Evolutionary conservation across 37 sponge, comb jelly and placozoan species (phyloP), one percentile per base, ranked within the genome.

Genomic region (Aplysina aerophoba): DNA sequence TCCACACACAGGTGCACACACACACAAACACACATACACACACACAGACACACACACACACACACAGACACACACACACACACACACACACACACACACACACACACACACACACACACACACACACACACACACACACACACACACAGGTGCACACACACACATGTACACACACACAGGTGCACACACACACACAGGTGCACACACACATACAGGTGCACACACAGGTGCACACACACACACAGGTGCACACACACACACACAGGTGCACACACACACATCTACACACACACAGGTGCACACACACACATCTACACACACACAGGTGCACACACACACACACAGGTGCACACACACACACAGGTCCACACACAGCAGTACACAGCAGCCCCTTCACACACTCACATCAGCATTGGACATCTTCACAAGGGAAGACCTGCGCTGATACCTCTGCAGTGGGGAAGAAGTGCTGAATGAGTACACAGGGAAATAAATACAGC

Each of bases 111-210:
- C 50, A 11, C 50, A n/a, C n/a, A n/a, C 50, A 44, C 8, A 8
- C 50, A 44, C 50, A 44, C 50, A 44, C 50, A 44, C 50, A 44
- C 50, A 44, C 50, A 44, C 50, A 44, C 50, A 44, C 8, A 44
- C 50, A 44, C 50, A 44, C 50, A 44, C 50, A 44, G 6, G 8
- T 8, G 8, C 30, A 64, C 66, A 64, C 38, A 73, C 75, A 73
- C 75, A 73, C 75, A 73, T 8, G 14, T 36, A 36, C 75, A 73
- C 75, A 73, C 75, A 73, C 75, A 73, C 75, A 73, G 35, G 14
- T 36, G 14, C 75, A 73, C 75, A 73, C 75, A 73, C 75, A 73
- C 75, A 73, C 75, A 73, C 75, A 73, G 35, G 14, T 36, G 14
- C 75, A 13, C 75, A 73, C 75, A 13, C 75, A 73, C 75, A 13